Evolutionary conservation across 2,113 vertebrate genomes (phyloP), one percentile per base, ranked within the genome.

Genomic region (Cichladusa arquata): DNA sequence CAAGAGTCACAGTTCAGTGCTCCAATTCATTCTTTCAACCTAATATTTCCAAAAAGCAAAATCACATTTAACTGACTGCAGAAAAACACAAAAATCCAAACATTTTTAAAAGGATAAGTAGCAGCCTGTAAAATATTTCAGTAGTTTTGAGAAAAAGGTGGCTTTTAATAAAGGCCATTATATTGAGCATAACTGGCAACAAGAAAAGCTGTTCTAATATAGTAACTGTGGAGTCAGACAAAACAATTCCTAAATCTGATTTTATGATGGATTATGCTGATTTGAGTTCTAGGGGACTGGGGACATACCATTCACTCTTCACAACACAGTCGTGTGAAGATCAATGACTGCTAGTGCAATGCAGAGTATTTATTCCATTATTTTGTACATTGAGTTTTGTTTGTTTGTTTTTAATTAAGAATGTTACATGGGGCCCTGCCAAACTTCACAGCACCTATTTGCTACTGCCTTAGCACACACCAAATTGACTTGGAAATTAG

Each of bases 281-380:
- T 45, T 45, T 8, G 6, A 26, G 40, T 34, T 23, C 6, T 5
- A 33, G 8, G 8, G 18, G 64, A 58, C 33, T 20, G 16, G 13
- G 74, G 33, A 70, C 57, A 44, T 4, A 36, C 12, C 31, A 36
- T 8, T 45, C 22, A 12, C 19, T 14, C 29, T 50, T 29, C 58
- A n/a, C 61, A 62, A 23, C 65, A 51, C 11, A 74, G 25, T 7
- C 26, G 44, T 11, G 20, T 19, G 40, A 60, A 71, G 19, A 80
- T 24, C 36, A 89, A 2, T 4, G 14, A 29, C 28, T 65, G 31
- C 20, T 12, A 58, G 34, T 14, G 58, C 77, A 82, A 47, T 0
- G 0, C 0, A 36, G 13, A 56, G 8, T 6, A 24, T 29, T 22
- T 9, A 69, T 7, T 74, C 33, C 23, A 23, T 19, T 34, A 16